Evolutionary conservation across 2,113 vertebrate genomes (phyloP).

Genomic region (Mionectes macconnelli): DNA sequence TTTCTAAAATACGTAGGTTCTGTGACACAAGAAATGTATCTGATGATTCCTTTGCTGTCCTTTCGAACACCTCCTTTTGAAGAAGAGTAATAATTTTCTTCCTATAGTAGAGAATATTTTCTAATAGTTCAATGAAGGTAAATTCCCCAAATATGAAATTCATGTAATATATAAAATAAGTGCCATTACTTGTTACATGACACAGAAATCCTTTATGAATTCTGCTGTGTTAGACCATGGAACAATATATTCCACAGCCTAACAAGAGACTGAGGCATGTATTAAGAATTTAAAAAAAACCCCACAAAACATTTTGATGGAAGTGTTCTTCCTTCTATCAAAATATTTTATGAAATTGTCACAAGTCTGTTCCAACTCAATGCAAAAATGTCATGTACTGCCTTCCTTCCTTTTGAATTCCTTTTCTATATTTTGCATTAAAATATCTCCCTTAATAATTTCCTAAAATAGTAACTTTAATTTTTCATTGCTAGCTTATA

Average conservation of each 20-base stretch:
- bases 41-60: background rate
- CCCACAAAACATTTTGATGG: background rate
- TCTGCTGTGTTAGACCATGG: background rate
- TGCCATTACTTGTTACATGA: background rate
- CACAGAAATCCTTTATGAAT: background rate
- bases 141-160: background rate
- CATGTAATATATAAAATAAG: background rate
- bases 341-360: constrained; percentile 4
- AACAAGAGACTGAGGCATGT: background rate
- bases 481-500: background rate
- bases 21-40: background rate
- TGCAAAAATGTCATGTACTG: background rate
- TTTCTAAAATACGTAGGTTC: background rate
- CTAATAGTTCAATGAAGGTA: background rate
- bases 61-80: background rate
- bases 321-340: background rate
- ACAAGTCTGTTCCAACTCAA: background rate
- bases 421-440: background rate
- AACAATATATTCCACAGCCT: background rate
- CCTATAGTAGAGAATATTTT: background rate
- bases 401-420: background rate
- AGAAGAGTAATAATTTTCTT: background rate
- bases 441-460: background rate
- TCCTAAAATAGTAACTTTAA: background rate
- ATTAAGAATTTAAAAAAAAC: background rate